A percentile compares a stretch with the other conserved stretches of the same genome.
phyloP scores from a whole-genome alignment of 2,113 vertebrate genomes.

The Salminus brasiliensis region DNA sequence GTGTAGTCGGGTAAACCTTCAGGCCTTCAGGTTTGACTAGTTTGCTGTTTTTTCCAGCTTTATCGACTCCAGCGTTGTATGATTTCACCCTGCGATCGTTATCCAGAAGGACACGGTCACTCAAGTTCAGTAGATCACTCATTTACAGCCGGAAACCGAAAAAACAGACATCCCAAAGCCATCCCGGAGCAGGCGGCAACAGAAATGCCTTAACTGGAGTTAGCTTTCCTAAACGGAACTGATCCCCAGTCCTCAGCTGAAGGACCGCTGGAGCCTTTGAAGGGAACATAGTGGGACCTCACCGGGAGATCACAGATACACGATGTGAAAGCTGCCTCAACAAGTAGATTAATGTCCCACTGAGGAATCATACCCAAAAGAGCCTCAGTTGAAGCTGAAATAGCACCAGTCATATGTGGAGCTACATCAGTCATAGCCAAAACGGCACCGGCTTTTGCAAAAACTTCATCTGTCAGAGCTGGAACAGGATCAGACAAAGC shows the following conservation, averaged over 20 bases:
- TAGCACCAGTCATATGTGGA: neutral
- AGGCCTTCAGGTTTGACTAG: too few relatives aligned
- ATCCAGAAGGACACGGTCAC: neutral
- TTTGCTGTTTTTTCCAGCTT: too few relatives aligned
- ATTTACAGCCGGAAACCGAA: neutral
- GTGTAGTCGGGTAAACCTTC: too few relatives aligned
- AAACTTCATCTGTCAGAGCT: neutral
- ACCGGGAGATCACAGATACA: neutral
- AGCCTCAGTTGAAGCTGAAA: neutral
- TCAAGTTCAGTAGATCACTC: neutral
- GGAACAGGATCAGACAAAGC: neutral
- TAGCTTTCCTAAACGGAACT: neutral
- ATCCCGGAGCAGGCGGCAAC: neutral
- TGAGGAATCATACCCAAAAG: neutral
- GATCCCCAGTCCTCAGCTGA: neutral
- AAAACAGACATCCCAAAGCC: neutral
- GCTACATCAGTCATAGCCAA: neutral
- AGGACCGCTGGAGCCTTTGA: neutral
- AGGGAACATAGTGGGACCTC: neutral
- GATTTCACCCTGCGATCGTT: too few relatives aligned
- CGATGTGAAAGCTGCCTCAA: too few relatives aligned
- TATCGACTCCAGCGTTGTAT: too few relatives aligned
- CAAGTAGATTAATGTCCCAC: neutral
- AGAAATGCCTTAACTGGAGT: neutral
- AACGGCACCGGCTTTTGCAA: neutral